These are phyloP conservation scores for Arremon brunneinucha DNA, from an alignment of 2,797 vertebrate species.

Conservation along the genomic window DNA sequence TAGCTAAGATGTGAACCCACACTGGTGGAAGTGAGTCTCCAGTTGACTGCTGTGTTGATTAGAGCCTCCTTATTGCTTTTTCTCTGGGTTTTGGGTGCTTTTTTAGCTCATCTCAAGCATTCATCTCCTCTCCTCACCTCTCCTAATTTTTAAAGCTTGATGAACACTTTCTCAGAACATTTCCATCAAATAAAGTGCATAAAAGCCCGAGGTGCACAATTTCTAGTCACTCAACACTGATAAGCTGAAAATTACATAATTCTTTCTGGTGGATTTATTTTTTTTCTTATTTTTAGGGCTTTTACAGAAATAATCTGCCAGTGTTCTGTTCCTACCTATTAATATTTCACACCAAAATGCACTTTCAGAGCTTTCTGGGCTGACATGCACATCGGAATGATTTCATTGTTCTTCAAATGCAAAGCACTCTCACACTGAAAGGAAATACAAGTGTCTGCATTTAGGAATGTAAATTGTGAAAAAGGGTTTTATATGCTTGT, in stretches of 20 bases:
- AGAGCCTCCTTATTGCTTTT: background rate
- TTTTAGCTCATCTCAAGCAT: background rate
- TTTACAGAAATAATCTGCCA: conserved; percentile 45
- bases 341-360: conserved; percentile 67
- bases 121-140: background rate
- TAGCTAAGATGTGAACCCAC: background rate
- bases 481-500: conserved; percentile 2
- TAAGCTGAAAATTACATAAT: conserved; percentile 50
- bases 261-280: background rate
- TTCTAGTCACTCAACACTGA: background rate
- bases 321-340: conserved; percentile 50
- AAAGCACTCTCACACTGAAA: background rate
- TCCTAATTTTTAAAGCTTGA: conserved; percentile 5
- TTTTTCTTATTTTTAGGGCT: conserved; percentile 34
- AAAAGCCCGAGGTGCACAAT: conserved; percentile 18
- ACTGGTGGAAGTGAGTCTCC: background rate
- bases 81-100: background rate
- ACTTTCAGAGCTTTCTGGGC: conserved; percentile 48
- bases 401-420: conserved; percentile 39
- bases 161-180: conserved; percentile 40
- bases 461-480: conserved; percentile 25
- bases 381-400: background rate
- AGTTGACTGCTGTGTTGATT: background rate
- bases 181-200: conserved; percentile 47
- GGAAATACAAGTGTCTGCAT: background rate